These are phyloP conservation scores for Parazoanthus darwini DNA, from an alignment of 92 coral and sea anemone genomes.

Conservation along the genomic window DNA sequence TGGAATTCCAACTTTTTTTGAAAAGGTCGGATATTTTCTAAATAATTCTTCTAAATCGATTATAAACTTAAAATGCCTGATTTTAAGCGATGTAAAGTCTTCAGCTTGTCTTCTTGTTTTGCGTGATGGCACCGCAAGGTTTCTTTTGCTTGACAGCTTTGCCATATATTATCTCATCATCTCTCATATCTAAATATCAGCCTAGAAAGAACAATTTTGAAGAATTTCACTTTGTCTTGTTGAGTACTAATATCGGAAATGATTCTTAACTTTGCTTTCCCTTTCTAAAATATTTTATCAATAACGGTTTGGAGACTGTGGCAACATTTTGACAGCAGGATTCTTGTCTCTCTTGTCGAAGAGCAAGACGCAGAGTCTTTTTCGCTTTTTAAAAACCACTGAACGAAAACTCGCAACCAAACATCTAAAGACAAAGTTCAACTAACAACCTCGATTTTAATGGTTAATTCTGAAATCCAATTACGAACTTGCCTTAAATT, in stretches of 20 bases:
- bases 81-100: background rate
- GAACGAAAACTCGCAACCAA: background rate
- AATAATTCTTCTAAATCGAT: background rate
- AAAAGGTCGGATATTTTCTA: background rate
- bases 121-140: slow-evolving; percentile 8
- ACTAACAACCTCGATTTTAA: slow-evolving; percentile 7
- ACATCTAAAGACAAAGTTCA: background rate
- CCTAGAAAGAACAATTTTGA: background rate
- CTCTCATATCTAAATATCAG: slow-evolving; percentile 19
- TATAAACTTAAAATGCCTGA: background rate
- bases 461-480: slow-evolving; percentile 22
- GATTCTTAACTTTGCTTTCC: background rate
- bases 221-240: slow-evolving; percentile 1
- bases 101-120: background rate
- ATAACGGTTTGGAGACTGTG: background rate
- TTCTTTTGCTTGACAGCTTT: background rate
- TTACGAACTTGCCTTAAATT: slow-evolving; percentile 22
- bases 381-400: no score
- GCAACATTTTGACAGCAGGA: background rate
- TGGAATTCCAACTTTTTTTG: background rate
- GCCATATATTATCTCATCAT: background rate
- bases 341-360: background rate
- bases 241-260: background rate
- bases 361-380: background rate
- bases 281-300: background rate